Percentiles rank a stretch among this genome's conserved stretches.
Conservation (phyloP, 2,113 vertebrate genomes). For the Aphyosemion australe region DNA sequence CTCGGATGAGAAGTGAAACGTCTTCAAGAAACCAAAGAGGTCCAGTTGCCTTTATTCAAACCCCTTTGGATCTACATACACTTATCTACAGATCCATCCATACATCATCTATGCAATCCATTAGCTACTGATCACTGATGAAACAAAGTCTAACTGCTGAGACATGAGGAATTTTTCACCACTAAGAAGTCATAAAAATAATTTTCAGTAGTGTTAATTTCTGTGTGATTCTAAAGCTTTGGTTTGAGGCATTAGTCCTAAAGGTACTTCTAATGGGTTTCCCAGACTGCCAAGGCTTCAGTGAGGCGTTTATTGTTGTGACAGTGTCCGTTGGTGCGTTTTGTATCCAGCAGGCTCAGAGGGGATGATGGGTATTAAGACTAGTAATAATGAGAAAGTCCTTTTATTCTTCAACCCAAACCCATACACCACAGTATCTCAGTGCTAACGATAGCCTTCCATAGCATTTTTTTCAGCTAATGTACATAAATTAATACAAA, state of each 20-base stretch:
- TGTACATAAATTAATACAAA: background rate
- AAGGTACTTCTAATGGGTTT: constrained; percentile 13
- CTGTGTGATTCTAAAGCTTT: background rate
- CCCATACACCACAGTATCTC: background rate
- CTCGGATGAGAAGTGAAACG: too few species aligned
- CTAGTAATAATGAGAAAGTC: background rate
- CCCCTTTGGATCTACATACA: too few species aligned
- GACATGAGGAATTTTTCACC: background rate
- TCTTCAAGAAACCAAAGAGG: too few species aligned
- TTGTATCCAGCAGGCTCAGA: background rate
- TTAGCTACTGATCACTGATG: too few species aligned
- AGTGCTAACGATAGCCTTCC: background rate
- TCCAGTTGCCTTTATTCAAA: too few species aligned
- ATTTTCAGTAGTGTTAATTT: background rate
- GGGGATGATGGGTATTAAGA: constrained; percentile 9
- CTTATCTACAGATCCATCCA: background rate
- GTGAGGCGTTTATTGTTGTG: background rate
- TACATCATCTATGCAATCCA: background rate
- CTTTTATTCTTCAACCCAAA: background rate
- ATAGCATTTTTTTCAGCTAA: background rate
- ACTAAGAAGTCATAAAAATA: background rate
- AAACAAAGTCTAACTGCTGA: background rate
- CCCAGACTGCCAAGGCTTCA: background rate
- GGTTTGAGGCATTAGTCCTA: background rate
- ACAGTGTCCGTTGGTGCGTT: background rate